Percentiles rank a stretch among this genome's conserved stretches.
phyloP scores from a whole-genome alignment of 2,797 vertebrate genomes.

The Rousettus madagascariensis region DNA sequence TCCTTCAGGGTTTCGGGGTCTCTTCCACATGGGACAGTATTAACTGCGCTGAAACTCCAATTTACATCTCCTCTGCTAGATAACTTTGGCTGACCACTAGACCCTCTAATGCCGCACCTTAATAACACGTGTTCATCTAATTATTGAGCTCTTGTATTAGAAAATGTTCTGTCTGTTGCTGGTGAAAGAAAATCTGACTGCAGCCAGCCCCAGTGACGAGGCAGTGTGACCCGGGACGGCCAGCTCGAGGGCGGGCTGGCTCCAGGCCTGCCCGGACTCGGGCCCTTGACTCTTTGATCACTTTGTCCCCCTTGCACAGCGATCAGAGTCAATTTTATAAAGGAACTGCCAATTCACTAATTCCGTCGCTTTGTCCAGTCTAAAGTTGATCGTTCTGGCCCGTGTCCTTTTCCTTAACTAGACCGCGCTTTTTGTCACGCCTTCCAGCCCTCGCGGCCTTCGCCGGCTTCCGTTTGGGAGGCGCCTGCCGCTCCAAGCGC shows the following conservation, averaged over 20 bases:
- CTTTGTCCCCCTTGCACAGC: background rate
- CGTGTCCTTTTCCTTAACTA: background rate
- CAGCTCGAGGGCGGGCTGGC: too few relatives aligned
- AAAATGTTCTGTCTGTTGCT: background rate
- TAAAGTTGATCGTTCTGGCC: background rate
- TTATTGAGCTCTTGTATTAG: background rate
- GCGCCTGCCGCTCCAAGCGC: too few relatives aligned
- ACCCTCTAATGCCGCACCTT: background rate
- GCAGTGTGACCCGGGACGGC: too few relatives aligned
- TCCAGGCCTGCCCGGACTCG: background rate
- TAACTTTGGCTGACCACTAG: too few relatives aligned
- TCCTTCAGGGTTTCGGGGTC: background rate
- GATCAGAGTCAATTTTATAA: background rate
- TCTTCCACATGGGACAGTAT: background rate
- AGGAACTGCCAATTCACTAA: background rate
- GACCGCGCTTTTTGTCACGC: accelerated
- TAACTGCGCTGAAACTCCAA: background rate
- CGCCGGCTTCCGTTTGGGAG: too few relatives aligned
- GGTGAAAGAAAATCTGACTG: background rate
- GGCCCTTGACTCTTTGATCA: background rate
- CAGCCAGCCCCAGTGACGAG: background rate
- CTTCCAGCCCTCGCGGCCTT: background rate
- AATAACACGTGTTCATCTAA: too few relatives aligned
- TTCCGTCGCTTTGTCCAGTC: too few relatives aligned
- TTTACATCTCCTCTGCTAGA: background rate